A percentile compares a stretch with the other conserved stretches of the same genome.
These are phyloP conservation scores for Sturnus vulgaris DNA, from an alignment of 2,113 vertebrate genomes.

Conservation along the genomic window DNA sequence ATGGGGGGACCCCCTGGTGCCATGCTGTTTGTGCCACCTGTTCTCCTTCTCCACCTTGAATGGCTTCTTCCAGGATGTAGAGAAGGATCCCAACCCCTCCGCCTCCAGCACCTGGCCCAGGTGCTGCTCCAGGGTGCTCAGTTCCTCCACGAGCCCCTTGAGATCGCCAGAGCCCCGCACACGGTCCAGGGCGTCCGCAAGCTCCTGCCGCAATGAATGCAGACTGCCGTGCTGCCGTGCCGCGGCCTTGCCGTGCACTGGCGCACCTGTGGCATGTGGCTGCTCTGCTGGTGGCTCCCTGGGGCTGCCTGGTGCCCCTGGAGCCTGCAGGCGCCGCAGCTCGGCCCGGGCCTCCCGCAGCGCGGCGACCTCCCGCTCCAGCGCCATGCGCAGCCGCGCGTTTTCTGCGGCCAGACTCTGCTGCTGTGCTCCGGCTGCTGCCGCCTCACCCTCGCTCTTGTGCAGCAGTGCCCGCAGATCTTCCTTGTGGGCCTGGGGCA, in stretches of 20 bases:
- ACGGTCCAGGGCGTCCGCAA: neutral
- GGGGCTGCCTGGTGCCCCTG: constrained; percentile 17
- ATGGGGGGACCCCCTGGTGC: fast-evolving
- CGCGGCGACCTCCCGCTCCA: constrained; percentile 71
- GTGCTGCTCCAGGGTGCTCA: constrained; percentile 45
- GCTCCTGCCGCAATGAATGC: constrained; percentile 6
- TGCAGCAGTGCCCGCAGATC: constrained; percentile 62
- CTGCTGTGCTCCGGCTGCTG: neutral
- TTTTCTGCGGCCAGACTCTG: constrained; percentile 6
- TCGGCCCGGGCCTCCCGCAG: constrained; percentile 74
- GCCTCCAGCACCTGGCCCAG: constrained; percentile 47
- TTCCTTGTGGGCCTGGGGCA: constrained; percentile 72
- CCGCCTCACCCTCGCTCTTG: neutral
- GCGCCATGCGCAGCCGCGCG: neutral
- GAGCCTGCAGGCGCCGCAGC: constrained; percentile 73
- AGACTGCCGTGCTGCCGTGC: neutral
- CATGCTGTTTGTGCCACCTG: neutral
- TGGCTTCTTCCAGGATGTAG: neutral
- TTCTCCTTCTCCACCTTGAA: neutral
- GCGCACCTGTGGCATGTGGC: fast-evolving
- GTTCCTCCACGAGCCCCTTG: neutral
- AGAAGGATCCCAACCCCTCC: neutral
- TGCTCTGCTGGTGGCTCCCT: neutral
- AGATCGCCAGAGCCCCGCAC: neutral
- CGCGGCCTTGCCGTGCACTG: neutral